phyloP scores from a whole-genome alignment of 2,113 vertebrate species.

The Rhineura floridana region DNA sequence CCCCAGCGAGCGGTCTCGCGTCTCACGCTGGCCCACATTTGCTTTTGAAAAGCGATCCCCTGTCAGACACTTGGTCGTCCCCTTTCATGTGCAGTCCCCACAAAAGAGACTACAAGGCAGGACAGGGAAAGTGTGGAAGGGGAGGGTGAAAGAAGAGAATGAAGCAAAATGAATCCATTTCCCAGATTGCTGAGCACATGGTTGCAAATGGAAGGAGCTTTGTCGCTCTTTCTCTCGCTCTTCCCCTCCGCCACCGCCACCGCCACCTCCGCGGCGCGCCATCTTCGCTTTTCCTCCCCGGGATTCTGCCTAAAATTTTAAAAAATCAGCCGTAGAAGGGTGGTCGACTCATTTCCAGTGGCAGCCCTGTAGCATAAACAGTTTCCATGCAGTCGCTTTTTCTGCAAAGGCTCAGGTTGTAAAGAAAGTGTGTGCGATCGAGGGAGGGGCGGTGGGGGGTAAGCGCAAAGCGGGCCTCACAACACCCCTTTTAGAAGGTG shows the following conservation, averaged over 20 bases:
- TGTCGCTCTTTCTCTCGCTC: conserved; percentile 62
- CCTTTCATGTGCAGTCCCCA: conserved; percentile 84
- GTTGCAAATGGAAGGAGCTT: conserved; percentile 80
- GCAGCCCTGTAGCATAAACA: conserved; percentile 23
- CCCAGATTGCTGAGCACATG: conserved; percentile 87
- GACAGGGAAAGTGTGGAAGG: conserved; percentile 66
- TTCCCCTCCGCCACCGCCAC: conserved; percentile 12
- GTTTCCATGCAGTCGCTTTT: not conserved
- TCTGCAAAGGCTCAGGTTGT: not conserved
- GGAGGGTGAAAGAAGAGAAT: conserved; percentile 66
- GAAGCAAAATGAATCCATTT: conserved; percentile 84
- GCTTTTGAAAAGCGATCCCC: conserved; percentile 89
- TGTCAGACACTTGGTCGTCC: conserved; percentile 84
- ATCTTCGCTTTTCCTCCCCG: conserved; percentile 71
- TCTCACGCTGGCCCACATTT: conserved; percentile 80
- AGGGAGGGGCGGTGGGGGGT: too few relatives aligned
- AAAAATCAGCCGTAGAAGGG: conserved; percentile 81
- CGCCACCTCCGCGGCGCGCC: not conserved
- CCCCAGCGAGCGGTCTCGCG: conserved; percentile 83
- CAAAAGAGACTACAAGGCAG: conserved; percentile 84
- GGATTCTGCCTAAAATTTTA: conserved; percentile 82
- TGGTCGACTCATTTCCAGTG: conserved; percentile 73
- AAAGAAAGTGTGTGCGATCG: not conserved
- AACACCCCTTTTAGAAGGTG: too few relatives aligned
- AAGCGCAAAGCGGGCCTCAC: not conserved